Conservation (phyloP, 2,797 vertebrate species). For the Anabacerthia variegaticeps region DNA sequence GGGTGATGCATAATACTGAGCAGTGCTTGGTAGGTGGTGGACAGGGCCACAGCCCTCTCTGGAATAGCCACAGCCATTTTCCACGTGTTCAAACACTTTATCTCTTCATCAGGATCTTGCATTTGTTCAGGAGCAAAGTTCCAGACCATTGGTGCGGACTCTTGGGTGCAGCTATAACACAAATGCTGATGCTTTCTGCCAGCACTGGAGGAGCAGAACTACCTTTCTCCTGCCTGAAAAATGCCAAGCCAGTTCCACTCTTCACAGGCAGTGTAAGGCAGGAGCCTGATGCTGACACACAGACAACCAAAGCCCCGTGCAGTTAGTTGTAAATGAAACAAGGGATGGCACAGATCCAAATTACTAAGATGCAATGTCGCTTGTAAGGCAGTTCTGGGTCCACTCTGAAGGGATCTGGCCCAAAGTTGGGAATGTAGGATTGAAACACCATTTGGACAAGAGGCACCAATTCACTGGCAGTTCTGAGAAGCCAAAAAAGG, state of each 20-base stretch:
- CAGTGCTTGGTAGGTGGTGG: neutral
- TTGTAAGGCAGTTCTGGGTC: neutral
- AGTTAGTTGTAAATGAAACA: neutral
- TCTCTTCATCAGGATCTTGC: neutral
- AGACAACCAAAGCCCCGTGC: neutral
- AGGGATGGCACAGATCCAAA: neutral
- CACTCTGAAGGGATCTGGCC: neutral
- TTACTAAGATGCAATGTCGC: neutral
- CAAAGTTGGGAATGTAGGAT: neutral
- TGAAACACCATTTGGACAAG: neutral
- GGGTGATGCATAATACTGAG: neutral
- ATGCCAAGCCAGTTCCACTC: neutral
- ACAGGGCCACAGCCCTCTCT: neutral
- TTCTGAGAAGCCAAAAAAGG: neutral
- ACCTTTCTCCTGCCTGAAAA: neutral
- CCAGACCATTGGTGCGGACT: neutral
- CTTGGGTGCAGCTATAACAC: neutral
- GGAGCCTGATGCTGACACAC: neutral
- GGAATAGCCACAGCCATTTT: neutral
- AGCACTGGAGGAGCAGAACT: neutral
- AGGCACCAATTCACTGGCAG: neutral
- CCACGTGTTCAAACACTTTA: neutral
- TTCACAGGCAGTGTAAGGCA: neutral
- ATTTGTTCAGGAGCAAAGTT: neutral
- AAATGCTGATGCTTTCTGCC: neutral